Conservation (phyloP, 1,140 invertebrate species). For the Anastrepha ludens region DNA sequence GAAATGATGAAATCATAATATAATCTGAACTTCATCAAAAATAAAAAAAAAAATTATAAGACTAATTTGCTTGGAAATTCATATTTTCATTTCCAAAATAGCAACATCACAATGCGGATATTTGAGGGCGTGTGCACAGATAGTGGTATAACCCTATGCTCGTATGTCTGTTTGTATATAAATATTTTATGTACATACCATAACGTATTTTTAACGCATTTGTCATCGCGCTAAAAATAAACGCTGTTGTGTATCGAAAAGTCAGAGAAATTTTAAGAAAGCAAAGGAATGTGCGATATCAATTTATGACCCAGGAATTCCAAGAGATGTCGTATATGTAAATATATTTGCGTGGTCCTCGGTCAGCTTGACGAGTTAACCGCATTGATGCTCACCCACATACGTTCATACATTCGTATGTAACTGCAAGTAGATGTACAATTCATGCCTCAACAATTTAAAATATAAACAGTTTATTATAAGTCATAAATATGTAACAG, state of each 20-base stretch:
- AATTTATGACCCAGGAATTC: not conserved
- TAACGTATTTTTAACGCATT: not conserved
- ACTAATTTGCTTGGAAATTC: no score
- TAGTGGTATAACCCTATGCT: no score
- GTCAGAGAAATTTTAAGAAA: not conserved
- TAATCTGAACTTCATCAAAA: no score
- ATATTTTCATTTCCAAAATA: no score
- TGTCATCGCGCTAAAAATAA: conserved; percentile 23
- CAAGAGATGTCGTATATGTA: not conserved
- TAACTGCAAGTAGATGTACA: not conserved
- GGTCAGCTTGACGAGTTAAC: not conserved
- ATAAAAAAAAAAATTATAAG: no score
- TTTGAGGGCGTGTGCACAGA: not conserved
- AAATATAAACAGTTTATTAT: conserved; percentile 43
- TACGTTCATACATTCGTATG: not conserved
- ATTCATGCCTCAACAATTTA: conserved; percentile 33
- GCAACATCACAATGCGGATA: not conserved
- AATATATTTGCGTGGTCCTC: not conserved
- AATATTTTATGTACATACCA: not conserved
- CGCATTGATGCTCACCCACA: not conserved
- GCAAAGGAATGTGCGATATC: conserved; percentile 5
- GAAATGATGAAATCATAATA: no score
- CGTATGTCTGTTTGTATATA: not conserved
- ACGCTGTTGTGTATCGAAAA: not conserved
- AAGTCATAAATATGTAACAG: conserved; percentile 36